A percentile compares a stretch with the other conserved stretches of the same genome.
phyloP scores from a whole-genome alignment of 2,797 vertebrate species.

The Jordanella pulchra region DNA sequence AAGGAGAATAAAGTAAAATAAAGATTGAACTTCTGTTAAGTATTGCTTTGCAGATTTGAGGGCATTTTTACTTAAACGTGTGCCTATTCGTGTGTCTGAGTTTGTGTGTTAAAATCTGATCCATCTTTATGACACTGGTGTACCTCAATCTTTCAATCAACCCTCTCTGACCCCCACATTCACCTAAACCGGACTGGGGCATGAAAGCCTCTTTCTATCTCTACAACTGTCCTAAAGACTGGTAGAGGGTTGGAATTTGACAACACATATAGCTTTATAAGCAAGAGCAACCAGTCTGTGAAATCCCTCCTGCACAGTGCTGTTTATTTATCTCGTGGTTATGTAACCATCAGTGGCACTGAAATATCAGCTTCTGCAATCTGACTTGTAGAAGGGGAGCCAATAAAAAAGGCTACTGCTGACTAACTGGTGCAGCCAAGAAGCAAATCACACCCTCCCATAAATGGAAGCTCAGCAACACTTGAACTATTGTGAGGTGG shows the following conservation, averaged over 20 bases:
- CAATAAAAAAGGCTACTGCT: constrained; percentile 43
- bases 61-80: neutral
- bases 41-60: neutral
- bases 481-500: neutral
- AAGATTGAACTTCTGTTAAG: neutral
- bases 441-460: constrained; percentile 17
- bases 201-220: constrained; percentile 65
- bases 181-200: constrained; percentile 63
- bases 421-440: constrained; percentile 18
- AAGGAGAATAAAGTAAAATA: constrained; percentile 3
- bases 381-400: constrained; percentile 33
- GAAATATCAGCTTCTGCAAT: constrained; percentile 29
- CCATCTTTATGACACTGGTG: constrained; percentile 76
- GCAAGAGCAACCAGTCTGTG: neutral
- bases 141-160: constrained; percentile 76
- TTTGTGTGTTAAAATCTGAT: constrained; percentile 76
- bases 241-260: neutral
- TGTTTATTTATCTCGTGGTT: constrained; percentile 8
- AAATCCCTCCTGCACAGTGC: neutral
- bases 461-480: constrained; percentile 4
- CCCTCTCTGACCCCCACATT: constrained; percentile 50
- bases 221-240: constrained; percentile 62
- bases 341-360: neutral
- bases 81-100: neutral
- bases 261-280: neutral